Evolutionary conservation across 2,113 vertebrate species (phyloP), one percentile per base, ranked within the genome.

Genomic region (Sciurus niger): DNA sequence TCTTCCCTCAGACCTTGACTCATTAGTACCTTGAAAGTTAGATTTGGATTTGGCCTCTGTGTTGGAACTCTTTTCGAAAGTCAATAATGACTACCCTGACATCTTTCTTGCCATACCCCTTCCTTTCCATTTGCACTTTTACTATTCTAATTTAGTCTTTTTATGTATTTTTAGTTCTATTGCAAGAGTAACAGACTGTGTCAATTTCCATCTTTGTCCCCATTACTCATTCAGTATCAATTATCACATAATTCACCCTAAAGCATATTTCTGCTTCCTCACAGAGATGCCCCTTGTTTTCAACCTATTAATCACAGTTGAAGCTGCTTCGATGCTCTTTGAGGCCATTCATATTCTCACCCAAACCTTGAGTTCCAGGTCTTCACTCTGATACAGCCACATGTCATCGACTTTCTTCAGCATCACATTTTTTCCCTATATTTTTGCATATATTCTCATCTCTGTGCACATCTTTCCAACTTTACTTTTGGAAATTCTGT

Each of bases 21-120:
- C 82, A 88, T 96, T 63, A 80, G n/a, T 55, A 72, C 46, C 37
- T 85, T 58, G 65, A 68, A 51, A 83, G 84, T 84, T 55, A 78
- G 5, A 11, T 93, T 85, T 76, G 53, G 34, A 18, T 89, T 95
- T 90, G 77, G 43, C 67, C 77, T 94, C 73, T 84, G 2, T 34
- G 1, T 25, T 12, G 37, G 37, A 85, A 89, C 40, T 58, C 9
- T 48, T 13, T 16, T 55, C 5, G 24, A 65, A 51, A 85, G n/a
- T 85, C 83, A 67, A 25, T 70, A 72, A 60, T 80, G 84, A 92
- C 40, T 73, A 43, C 14, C 6, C 48, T 30, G 55, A 22, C 28
- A 76, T 16, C 72, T 65, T 68, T 88, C 46, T 65, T 72, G 46
- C 20, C 80, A 18, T 22, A 83, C 16, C 40, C 12, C 60, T 84